A percentile compares a stretch with the other conserved stretches of the same genome.
Conservation (phyloP, 1,140 invertebrate genomes). For the Bombus balteatus region DNA sequence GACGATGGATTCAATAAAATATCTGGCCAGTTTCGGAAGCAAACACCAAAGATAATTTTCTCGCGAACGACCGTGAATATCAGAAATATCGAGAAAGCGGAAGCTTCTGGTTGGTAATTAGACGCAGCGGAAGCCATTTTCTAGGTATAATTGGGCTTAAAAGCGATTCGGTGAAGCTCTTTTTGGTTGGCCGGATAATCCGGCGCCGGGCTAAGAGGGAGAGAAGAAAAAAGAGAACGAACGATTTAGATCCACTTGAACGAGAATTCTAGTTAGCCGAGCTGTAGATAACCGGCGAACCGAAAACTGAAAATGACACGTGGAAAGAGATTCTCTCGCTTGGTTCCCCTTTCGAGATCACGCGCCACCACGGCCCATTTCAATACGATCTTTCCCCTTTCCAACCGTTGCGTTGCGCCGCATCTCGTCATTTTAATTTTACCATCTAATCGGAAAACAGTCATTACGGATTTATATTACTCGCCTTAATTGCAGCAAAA, state of each 20-base stretch:
- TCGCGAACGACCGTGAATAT: slow-evolving; percentile 6
- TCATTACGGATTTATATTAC: neutral
- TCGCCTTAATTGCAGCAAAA: neutral
- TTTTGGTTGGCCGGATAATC: slow-evolving; percentile 51
- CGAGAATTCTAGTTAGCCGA: slow-evolving; percentile 50
- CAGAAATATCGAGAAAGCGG: neutral
- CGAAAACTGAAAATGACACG: slow-evolving; percentile 61
- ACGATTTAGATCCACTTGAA: slow-evolving; percentile 56
- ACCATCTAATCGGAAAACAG: neutral
- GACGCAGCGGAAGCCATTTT: slow-evolving; percentile 46
- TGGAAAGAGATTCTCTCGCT: slow-evolving; percentile 17
- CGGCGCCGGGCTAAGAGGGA: slow-evolving; percentile 23
- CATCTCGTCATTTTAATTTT: slow-evolving; percentile 10
- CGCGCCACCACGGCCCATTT: slow-evolving; percentile 20
- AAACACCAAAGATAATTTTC: neutral
- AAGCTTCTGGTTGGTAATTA: slow-evolving; percentile 35
- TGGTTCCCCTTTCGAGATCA: slow-evolving; percentile 18
- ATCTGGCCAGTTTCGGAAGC: neutral
- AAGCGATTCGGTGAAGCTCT: slow-evolving; percentile 40
- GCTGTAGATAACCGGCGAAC: slow-evolving; percentile 50
- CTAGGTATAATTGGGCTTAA: slow-evolving; percentile 58
- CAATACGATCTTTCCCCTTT: neutral
- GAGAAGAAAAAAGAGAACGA: neutral
- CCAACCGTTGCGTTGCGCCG: neutral
- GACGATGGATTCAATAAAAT: neutral